Evolutionary conservation across 2,113 vertebrate genomes (phyloP).

Genomic region (Seriola rivoliana): DNA sequence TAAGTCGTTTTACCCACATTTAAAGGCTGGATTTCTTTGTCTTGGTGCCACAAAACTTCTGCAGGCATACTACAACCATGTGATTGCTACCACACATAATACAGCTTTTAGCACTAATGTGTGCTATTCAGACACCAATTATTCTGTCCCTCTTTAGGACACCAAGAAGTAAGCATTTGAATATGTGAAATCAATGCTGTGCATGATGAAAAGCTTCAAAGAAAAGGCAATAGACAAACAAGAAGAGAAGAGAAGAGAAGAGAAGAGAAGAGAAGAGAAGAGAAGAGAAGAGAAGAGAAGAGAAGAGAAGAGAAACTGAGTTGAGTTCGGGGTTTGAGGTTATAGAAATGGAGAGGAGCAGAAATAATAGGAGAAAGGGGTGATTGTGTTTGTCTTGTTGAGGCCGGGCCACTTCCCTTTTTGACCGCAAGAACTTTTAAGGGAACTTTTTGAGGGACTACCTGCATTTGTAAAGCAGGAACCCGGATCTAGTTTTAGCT

Average conservation of each 20-base stretch:
- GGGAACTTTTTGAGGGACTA: not conserved
- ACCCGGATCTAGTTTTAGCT: not conserved
- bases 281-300: not conserved
- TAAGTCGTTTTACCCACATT: not conserved
- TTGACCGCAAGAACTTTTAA: not conserved
- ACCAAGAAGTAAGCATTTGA: not conserved
- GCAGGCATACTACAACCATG: conserved; percentile 22
- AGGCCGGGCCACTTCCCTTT: not conserved
- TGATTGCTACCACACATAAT: conserved; percentile 39
- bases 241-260: not conserved
- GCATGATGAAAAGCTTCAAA: too few species aligned
- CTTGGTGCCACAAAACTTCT: not conserved
- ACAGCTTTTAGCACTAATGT: conserved; percentile 24
- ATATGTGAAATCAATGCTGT: not conserved
- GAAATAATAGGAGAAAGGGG: too few species aligned
- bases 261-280: not conserved
- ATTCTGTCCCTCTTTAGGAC: not conserved
- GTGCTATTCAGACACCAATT: not conserved
- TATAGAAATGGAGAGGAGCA: not conserved
- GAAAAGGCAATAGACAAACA: not conserved
- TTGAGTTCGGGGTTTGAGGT: not conserved
- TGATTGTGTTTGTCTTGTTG: not conserved
- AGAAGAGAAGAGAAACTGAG: not conserved
- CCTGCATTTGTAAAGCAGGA: not conserved
- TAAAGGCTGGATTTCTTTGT: not conserved